Evolutionary conservation across 2,888 invertebrate genomes (phyloP), one percentile per base, ranked within the genome.

Genomic region (Sepioteuthis lessoniana): DNA sequence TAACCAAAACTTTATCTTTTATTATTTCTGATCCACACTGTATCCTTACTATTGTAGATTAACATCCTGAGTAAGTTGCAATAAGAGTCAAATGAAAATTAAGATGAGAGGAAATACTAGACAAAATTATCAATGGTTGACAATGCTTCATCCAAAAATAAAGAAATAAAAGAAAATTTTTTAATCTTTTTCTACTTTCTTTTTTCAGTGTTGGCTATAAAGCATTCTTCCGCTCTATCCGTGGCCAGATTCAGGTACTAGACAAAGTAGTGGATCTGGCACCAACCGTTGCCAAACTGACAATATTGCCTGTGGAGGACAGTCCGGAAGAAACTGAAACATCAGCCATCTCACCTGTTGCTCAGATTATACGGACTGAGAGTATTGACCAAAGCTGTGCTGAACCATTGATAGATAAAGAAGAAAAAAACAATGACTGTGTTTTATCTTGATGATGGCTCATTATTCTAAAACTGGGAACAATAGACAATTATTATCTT

Each of bases 161-260:
- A n/a, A 16, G 13, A 13, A 13, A 47, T 1, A 16, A 13, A 16
- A 47, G 47, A 16, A 19, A 16, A 16, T 47, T 13, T 19, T 47
- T 13, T 47, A 47, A 47, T 91, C 4, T 42, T 38, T 91, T 46
- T 38, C 31, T 31, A 42, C 25, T 92, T 28, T 94, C 93, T 38
- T 91, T n/a, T 96, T 96, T 35, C 96, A 97, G 97, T 95, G 95
- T 97, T 94, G 97, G 97, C 50, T 97, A 97, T 96, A 97, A 96
- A 94, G 96, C 97, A 16, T 97, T 97, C 95, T 95, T 97, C 60
- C 96, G 96, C 93, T 96, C 96, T 47, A 96, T 97, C 93, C 93
- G 96, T 91, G 95, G 95, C 35, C 97, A 97, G 95, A 96, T 96
- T 93, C 95, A 96, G 28, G 95, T 96, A 90, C 94, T 97, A 38